Conservation (phyloP, 2,888 invertebrate genomes). For the Microctonus brassicae region DNA sequence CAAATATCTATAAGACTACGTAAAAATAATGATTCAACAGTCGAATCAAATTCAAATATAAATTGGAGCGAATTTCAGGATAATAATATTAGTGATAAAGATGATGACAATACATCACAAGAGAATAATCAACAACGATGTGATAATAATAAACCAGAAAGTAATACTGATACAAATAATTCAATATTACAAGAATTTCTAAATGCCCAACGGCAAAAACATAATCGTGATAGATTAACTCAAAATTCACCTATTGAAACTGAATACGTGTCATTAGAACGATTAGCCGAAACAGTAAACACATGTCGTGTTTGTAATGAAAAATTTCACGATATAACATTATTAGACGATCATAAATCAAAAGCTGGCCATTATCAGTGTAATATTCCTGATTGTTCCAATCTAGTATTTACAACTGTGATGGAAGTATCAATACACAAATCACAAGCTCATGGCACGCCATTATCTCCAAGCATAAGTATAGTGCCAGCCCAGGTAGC, state of each 20-base stretch:
- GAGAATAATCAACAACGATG: conserved; percentile 42
- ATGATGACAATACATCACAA: conserved; percentile 27
- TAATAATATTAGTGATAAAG: conserved; percentile 49
- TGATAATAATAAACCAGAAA: conserved; percentile 46
- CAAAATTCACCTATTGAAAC: conserved; percentile 64
- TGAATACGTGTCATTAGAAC: conserved; percentile 78
- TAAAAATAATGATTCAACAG: conserved; percentile 15
- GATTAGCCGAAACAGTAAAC: conserved; percentile 73
- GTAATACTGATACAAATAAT: conserved; percentile 43
- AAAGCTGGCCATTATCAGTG: conserved; percentile 74
- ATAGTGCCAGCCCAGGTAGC: conserved; percentile 46
- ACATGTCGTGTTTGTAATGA: conserved; percentile 76
- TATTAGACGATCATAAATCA: conserved; percentile 73
- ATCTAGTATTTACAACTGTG: conserved; percentile 58
- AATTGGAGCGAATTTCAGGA: conserved; percentile 57
- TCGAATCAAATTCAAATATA: conserved; percentile 45
- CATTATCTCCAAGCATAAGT: conserved; percentile 54
- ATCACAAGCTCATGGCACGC: conserved; percentile 60
- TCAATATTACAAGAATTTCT: conserved; percentile 63
- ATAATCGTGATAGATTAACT: conserved; percentile 51
- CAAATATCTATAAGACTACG: neutral
- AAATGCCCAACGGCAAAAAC: conserved; percentile 51
- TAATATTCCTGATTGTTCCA: conserved; percentile 64
- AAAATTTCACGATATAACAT: conserved; percentile 72
- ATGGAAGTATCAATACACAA: conserved; percentile 62